Percentiles rank a stretch among this genome's conserved stretches.
These are phyloP conservation scores for Melanaphis sacchari DNA, from an alignment of 1,140 invertebrate species.

Conservation along the genomic window DNA sequence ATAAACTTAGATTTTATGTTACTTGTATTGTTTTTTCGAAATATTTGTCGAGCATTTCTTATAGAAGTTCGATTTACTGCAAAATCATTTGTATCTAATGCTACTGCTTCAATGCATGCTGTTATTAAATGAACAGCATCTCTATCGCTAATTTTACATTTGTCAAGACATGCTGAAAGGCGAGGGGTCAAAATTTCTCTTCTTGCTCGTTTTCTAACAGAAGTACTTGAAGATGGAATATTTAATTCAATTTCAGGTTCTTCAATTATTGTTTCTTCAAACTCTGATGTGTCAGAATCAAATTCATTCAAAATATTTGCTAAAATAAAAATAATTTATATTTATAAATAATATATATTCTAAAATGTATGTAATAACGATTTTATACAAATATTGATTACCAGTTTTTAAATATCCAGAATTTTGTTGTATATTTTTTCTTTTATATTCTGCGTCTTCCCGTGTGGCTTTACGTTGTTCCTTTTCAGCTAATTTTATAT, in stretches of 20 bases:
- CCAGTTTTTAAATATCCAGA: neutral
- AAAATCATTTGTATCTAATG: too few relatives aligned
- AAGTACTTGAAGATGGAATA: neutral
- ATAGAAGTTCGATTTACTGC: too few relatives aligned
- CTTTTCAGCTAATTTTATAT: too few relatives aligned
- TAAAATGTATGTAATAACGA: neutral
- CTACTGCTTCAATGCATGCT: too few relatives aligned
- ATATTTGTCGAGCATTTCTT: neutral
- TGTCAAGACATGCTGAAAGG: too few relatives aligned
- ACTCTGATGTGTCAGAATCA: neutral
- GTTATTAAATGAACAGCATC: too few relatives aligned
- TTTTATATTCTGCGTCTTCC: neutral
- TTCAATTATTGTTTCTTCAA: neutral
- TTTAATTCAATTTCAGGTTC: constrained; percentile 3
- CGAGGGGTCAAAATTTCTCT: too few relatives aligned
- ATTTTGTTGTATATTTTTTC: neutral
- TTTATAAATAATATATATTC: neutral
- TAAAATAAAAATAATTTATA: constrained; percentile 4
- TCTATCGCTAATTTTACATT: too few relatives aligned
- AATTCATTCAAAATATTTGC: neutral
- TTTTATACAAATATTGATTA: constrained; percentile 1
- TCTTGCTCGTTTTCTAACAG: neutral
- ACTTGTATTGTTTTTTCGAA: constrained; percentile 1
- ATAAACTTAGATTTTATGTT: constrained; percentile 47
- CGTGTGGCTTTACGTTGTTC: too few relatives aligned